Evolutionary conservation across 2,797 vertebrate genomes (phyloP), one percentile per base, ranked within the genome.

Genomic region (Podarcis lilfordi): DNA sequence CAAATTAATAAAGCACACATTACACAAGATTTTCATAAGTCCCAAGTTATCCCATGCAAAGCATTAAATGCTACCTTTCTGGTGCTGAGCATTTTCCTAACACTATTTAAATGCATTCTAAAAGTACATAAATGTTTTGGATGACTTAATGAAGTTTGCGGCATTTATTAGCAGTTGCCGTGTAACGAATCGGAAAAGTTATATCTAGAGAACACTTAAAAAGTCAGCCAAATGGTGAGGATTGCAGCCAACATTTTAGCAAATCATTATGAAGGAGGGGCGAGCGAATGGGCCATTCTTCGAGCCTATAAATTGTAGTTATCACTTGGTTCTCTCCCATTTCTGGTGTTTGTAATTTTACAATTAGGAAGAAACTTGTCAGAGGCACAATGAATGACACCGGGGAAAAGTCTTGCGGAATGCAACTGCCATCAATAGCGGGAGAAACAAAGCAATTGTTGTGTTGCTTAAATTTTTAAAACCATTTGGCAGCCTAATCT

Each of bases 391-490:
- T 7, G 0, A 86, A 91, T 87, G 35, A 71, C 37, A 82, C 85
- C 77, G 66, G 76, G 82, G 78, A 9, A 89, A 8, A 90, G 37
- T 35, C 84, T 89, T 43, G 3, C 72, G 85, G 88, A 90, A 83
- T 23, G 23, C 0, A 2, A 40, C 88, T 91, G 84, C 77, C 21
- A 84, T 7, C 87, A 82, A 78, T 0, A 81, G 11, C 0, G 82
- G 86, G 88, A 23, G 21, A 37, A 91, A 91, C 59, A 88, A 93
- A 91, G 17, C 10, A 88, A 64, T 40, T 88, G 89, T 85, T 91
- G 21, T 4, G 55, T 80, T 80, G 85, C 21, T 77, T 43, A 11
- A 4, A 68, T 32, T 77, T 93, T 55, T 91, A 72, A 91, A 86
- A 87, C 4, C 50, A 75, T 17, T 81, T 89, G 68, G 10, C 32